These are phyloP conservation scores for Thymelicus sylvestris DNA, from an alignment of 2,888 invertebrate genomes.

Conservation along the genomic window DNA sequence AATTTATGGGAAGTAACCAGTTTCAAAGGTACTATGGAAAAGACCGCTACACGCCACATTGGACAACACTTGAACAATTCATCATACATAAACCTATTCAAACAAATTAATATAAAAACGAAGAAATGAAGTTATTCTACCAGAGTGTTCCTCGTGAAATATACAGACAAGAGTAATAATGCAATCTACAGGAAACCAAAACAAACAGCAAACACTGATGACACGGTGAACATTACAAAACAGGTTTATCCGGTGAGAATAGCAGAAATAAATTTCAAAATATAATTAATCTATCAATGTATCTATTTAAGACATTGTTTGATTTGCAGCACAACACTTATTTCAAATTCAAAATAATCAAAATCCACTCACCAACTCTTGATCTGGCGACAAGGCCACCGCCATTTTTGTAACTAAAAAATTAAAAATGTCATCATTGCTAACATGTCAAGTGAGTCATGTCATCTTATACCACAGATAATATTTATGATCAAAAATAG, in stretches of 20 bases:
- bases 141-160: neutral
- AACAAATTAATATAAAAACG: neutral
- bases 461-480: neutral
- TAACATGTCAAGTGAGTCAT: constrained; percentile 1
- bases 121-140: neutral
- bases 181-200: constrained; percentile 66
- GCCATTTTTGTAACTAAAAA: constrained; percentile 80
- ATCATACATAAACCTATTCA: neutral
- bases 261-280: neutral
- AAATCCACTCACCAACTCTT: constrained; percentile 88
- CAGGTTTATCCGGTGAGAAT: neutral
- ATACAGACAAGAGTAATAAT: neutral
- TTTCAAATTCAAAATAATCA: neutral
- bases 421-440: constrained; percentile 5
- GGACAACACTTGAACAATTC: neutral
- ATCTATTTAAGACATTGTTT: neutral
- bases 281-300: neutral
- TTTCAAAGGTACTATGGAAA: constrained; percentile 1
- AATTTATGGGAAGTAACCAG: neutral
- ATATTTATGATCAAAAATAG: too few relatives aligned
- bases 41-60: constrained; percentile 9
- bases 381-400: constrained; percentile 90
- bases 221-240: constrained; percentile 71
- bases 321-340: constrained; percentile 4
- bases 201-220: constrained; percentile 84